These are phyloP conservation scores for Heterohyrax brucei DNA, from an alignment of 2,797 vertebrate species.

Conservation along the genomic window DNA sequence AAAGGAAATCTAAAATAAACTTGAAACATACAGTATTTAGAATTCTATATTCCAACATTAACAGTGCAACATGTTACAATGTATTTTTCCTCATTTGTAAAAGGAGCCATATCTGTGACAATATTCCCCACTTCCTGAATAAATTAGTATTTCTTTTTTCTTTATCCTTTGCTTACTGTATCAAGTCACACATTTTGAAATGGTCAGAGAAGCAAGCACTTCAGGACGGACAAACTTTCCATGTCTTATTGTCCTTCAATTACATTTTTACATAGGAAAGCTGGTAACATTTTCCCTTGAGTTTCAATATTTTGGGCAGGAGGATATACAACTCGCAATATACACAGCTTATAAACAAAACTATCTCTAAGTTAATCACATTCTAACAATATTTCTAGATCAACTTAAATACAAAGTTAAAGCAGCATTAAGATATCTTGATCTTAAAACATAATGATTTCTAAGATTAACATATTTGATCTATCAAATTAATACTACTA, in stretches of 20 bases:
- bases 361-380: slow-evolving; percentile 79
- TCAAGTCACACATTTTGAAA: slow-evolving; percentile 77
- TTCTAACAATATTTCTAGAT: slow-evolving; percentile 85
- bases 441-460: slow-evolving; percentile 36
- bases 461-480: slow-evolving; percentile 33
- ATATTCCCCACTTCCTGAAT: slow-evolving; percentile 78
- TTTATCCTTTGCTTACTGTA: slow-evolving; percentile 79
- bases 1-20: background rate
- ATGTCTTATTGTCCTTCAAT: slow-evolving; percentile 84
- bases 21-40: slow-evolving; percentile 53
- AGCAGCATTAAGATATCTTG: slow-evolving; percentile 72
- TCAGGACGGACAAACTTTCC: slow-evolving; percentile 81
- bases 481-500: slow-evolving; percentile 68
- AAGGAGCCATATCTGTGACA: background rate
- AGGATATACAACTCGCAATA: slow-evolving; percentile 82
- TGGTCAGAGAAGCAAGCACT: slow-evolving; percentile 84
- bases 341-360: slow-evolving; percentile 78
- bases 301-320: slow-evolving; percentile 77
- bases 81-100: background rate
- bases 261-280: slow-evolving; percentile 85
- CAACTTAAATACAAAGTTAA: slow-evolving; percentile 81
- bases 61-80: background rate
- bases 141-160: slow-evolving; percentile 21
- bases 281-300: slow-evolving; percentile 79
- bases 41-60: background rate